Base-by-base conservation (phyloP, 2,797 vertebrate species). In the Dipus sagitta region DNA sequence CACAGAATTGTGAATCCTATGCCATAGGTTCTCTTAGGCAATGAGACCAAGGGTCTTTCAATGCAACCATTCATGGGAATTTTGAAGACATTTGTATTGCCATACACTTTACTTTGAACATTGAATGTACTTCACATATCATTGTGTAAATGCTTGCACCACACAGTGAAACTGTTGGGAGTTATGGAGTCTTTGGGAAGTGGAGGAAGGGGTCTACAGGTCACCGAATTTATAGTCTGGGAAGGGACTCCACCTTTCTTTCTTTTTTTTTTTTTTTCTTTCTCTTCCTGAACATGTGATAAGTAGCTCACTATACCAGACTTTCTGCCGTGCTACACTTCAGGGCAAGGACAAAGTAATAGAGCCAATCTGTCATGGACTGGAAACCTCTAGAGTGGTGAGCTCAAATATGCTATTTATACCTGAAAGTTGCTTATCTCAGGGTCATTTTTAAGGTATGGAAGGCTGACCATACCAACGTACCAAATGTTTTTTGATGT, bases 401-500 rank as follows among this genome's bases (percentile, higher is more conserved):
- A 30, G n/a, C 12, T 9, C 30, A 42, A 74, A 24, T 8, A 24
- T 7, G 8, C 3, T 11, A n/a, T 54, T 71, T 47, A 1, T n/a
- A 23, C 64, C 34, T 72, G 17, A 34, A 52, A 65, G 2, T 18
- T 21, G 4, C 18, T 30, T n/a, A 34, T 20, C 26, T 58, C 15
- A 26, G 15, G 60, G 24, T 2, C 0, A 47, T 52, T 52, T 38
- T n/a, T 30, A 54, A 15, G 14, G 10, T n/a, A 86, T 18, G 24
- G 65, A 32, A 52, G 30, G 30, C 38, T 47, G 30, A 32, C 7
- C 1, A 23, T 34, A 7, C 28, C 14, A 77, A 60, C 13, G 3
- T 34, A 65, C 0, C 23, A 2, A 6, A 0, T 12, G 11, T 7
- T 54, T 67, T 15, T 18, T 21, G 2, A 18, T 14, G 14, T 9